Evolutionary conservation across 2,797 vertebrate genomes (phyloP).

Genomic region (Pipistrellus pygmaeus): DNA sequence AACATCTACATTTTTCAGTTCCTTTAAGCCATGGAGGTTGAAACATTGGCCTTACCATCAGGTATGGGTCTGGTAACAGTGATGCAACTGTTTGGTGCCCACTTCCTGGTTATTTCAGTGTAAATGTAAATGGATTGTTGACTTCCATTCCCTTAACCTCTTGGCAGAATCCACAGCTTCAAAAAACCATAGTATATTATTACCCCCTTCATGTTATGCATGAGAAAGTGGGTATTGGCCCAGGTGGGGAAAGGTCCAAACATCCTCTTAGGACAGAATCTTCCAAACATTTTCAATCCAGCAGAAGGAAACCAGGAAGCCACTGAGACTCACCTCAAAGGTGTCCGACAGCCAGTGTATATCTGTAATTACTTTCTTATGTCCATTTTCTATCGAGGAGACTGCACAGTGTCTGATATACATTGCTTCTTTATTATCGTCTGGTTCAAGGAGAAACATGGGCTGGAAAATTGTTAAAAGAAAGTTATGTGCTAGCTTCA

Average conservation of each 20-base stretch:
- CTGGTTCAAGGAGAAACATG: constrained; percentile 82
- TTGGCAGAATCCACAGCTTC: neutral
- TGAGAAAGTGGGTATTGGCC: neutral
- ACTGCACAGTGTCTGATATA: constrained; percentile 89
- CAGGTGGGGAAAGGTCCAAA: neutral
- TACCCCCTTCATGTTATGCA: neutral
- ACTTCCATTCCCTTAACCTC: neutral
- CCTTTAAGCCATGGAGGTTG: neutral
- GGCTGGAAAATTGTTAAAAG: constrained; percentile 82
- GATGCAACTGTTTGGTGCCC: neutral
- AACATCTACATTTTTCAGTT: neutral
- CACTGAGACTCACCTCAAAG: constrained; percentile 90
- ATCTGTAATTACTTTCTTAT: constrained; percentile 92
- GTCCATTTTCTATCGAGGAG: constrained; percentile 90
- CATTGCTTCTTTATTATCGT: constrained; percentile 82
- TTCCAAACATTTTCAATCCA: constrained; percentile 14
- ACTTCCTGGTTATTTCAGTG: neutral
- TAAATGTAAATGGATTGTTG: constrained; percentile 8
- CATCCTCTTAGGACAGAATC: neutral
- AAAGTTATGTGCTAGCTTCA: constrained; percentile 9
- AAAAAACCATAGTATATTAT: neutral
- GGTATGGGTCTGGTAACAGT: neutral
- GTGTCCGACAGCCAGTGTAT: constrained; percentile 93
- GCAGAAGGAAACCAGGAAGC: constrained; percentile 30
- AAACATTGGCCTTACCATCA: constrained; percentile 40